phyloP scores from a whole-genome alignment of 2,797 vertebrate species.

The Hemitrygon akajei region DNA sequence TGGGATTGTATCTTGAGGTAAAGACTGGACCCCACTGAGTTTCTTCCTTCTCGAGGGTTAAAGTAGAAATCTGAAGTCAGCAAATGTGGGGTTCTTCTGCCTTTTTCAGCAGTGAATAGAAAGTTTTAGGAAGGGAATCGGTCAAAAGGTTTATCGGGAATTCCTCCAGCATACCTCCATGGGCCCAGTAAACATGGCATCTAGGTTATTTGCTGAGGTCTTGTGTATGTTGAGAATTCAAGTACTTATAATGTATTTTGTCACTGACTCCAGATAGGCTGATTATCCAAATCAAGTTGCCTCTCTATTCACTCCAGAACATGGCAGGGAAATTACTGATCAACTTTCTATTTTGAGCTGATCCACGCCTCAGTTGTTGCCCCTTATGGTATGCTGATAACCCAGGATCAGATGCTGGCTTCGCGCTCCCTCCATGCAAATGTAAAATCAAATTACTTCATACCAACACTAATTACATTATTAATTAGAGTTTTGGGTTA shows the following conservation, averaged over 20 bases:
- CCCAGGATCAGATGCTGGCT: neutral
- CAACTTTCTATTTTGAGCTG: neutral
- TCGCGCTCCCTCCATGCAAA: neutral
- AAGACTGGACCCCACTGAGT: neutral
- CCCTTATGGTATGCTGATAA: neutral
- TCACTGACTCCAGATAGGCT: neutral
- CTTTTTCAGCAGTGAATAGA: neutral
- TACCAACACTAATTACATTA: neutral
- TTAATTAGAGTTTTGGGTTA: neutral
- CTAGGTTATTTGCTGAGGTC: neutral
- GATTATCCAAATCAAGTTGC: neutral
- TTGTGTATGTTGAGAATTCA: neutral
- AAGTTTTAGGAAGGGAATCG: neutral
- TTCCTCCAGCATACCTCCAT: neutral
- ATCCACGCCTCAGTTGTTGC: neutral
- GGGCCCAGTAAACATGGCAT: neutral
- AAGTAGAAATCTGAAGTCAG: neutral
- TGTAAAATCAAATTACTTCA: neutral
- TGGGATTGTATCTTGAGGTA: neutral
- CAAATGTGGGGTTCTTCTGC: neutral
- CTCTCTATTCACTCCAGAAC: neutral
- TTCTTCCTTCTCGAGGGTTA: neutral
- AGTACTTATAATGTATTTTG: neutral
- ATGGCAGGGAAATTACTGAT: neutral
- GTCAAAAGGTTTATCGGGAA: neutral